Base-by-base conservation (phyloP, 2,797 vertebrate genomes). In the Taeniopygia guttata region DNA sequence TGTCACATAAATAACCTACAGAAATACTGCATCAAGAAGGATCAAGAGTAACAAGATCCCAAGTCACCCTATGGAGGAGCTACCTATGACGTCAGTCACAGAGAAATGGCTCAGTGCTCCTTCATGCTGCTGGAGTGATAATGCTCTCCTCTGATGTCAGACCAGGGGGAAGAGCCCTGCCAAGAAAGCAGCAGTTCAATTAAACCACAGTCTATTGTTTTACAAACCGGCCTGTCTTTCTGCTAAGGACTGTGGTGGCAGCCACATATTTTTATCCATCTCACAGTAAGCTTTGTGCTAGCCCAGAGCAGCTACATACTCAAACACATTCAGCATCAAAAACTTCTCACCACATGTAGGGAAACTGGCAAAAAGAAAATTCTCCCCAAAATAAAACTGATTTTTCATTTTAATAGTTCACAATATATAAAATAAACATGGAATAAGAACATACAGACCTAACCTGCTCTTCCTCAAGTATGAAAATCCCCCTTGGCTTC, bases 161-260 rank as follows among this genome's bases (percentile, higher is more conserved):
- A 59, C 62, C 34, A 27, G 0, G 0, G 1, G 40, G 34, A 70
- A 83, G 68, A 89, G 66, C 80, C 1, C 16, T 74, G 87, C 94
- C 91, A 94, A 69, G 84, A 78, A 76, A 88, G 67, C 75, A 92
- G 62, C 80, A 67, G 72, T 46, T 88, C 70, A 84, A 79, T 70
- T 83, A 63, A 76, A 75, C 60, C 64, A 34, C 14, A 7, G 40
- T 34, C 82, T 38, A 66, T 73, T 94, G 88, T 93, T 92, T 48
- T 54, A 38, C 52, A 62, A 69, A 72, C 63, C 49, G 79, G 34
- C 55, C 62, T 75, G 49, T 59, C 85, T 38, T 81, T 84, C 73
- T 95, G 55, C 74, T 81, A 26, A 77, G 58, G 67, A 40, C 27
- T 63, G 27, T 34, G 75, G 79, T 72, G 62, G 83, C 74, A 78